Evolutionary conservation across 2,888 invertebrate species (phyloP).

Genomic region (Pachymerium ferrugineum): DNA sequence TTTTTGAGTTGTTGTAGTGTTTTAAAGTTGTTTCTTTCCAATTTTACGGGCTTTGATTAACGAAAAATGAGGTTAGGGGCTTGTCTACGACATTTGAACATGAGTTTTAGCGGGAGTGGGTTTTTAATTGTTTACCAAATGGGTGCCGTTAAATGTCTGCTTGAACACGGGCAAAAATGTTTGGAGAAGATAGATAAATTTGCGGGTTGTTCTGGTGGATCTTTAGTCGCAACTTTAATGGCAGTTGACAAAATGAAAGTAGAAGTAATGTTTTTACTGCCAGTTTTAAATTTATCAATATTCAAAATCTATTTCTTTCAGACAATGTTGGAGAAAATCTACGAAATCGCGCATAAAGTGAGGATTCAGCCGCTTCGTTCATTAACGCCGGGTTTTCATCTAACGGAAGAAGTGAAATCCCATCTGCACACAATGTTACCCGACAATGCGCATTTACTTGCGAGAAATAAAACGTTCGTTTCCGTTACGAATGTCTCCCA

Average conservation of each 20-base stretch:
- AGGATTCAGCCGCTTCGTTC: not conserved
- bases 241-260: not conserved
- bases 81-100: not conserved
- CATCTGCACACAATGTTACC: not conserved
- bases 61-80: not conserved
- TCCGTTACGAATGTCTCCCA: not conserved
- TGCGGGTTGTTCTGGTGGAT: constrained; percentile 30
- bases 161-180: constrained; percentile 12
- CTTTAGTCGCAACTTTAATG: constrained; percentile 31
- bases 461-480: not conserved
- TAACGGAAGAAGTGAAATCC: not conserved
- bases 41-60: not conserved
- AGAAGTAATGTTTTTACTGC: not conserved
- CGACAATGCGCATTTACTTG: not conserved
- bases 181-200: not conserved
- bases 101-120: constrained; percentile 31
- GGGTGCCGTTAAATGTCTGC: constrained; percentile 12
- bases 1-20: not conserved
- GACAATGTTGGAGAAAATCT: not conserved
- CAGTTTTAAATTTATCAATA: not conserved
- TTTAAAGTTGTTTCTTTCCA: not conserved
- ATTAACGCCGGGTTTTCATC: constrained; percentile 11
- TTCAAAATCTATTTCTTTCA: not conserved
- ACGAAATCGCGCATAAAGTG: not conserved
- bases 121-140: constrained; percentile 31